A percentile compares a stretch with the other conserved stretches of the same genome.
Conservation (phyloP, 1,140 invertebrate genomes). For the Monochamus saltuarius region DNA sequence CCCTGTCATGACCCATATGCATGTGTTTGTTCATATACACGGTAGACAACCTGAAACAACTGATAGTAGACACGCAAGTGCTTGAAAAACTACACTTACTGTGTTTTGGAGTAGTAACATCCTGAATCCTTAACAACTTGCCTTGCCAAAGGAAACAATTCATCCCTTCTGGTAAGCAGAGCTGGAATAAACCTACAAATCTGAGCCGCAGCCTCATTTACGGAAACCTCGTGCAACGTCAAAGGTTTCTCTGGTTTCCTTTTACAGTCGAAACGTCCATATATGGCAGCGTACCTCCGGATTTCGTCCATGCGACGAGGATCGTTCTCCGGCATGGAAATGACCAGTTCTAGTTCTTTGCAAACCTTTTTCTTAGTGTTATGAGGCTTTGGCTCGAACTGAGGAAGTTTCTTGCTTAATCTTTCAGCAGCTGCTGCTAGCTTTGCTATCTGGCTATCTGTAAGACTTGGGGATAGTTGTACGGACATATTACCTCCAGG, state of each 20-base stretch:
- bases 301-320: conserved; percentile 90
- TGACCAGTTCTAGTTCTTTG: conserved; percentile 88
- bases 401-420: conserved; percentile 79
- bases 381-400: conserved; percentile 83
- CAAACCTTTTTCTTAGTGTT: conserved; percentile 91
- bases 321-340: conserved; percentile 86
- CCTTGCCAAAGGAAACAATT: conserved; percentile 91
- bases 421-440: conserved; percentile 80
- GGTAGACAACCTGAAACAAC: conserved; percentile 39
- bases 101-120: conserved; percentile 64
- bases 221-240: conserved; percentile 93
- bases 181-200: conserved; percentile 88
- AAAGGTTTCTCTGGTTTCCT: conserved; percentile 93
- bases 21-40: conserved; percentile 39
- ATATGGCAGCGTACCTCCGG: conserved; percentile 94
- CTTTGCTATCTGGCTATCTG: conserved; percentile 81
- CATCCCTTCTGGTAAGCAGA: conserved; percentile 87
- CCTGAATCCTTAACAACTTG: conserved; percentile 93
- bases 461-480: conserved; percentile 73
- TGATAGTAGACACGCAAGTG: too few species aligned
- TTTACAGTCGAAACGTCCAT: conserved; percentile 95
- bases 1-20: conserved; percentile 30
- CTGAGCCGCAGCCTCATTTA: conserved; percentile 97
- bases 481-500: conserved; percentile 61
- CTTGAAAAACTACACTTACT: conserved; percentile 37